Evolutionary conservation across 2,888 invertebrate genomes (phyloP).

Genomic region (Melanophora roralis): DNA sequence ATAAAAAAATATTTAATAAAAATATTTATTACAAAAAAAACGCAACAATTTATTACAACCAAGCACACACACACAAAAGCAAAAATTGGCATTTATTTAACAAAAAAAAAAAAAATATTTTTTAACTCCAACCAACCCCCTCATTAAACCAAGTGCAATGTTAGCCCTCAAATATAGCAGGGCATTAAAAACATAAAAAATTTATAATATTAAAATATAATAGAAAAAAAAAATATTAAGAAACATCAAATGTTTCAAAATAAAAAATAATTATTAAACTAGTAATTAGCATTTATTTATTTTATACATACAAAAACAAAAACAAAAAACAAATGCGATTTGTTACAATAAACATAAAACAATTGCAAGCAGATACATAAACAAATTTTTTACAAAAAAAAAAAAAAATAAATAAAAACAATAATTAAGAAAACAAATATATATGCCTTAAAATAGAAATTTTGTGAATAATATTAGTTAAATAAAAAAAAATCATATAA

Average conservation of each 20-base stretch:
- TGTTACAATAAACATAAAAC: conserved; percentile 29
- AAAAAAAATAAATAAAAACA: conserved; percentile 28
- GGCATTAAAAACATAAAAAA: conserved; percentile 49
- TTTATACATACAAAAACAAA: conserved; percentile 43
- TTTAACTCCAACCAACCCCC: conserved; percentile 34
- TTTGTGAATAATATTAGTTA: conserved; percentile 48
- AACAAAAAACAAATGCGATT: conserved; percentile 54
- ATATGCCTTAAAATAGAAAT: conserved; percentile 59
- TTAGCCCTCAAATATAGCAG: conserved; percentile 45
- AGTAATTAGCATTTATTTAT: conserved; percentile 60
- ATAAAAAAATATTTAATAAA: conserved; percentile 32
- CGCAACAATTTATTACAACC: conserved; percentile 48
- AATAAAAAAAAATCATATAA: conserved; percentile 15
- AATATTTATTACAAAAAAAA: conserved; percentile 31
- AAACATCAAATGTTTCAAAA: conserved; percentile 61
- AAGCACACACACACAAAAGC: conserved; percentile 24
- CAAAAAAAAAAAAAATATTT: conserved; percentile 9
- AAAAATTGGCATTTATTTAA: conserved; percentile 51
- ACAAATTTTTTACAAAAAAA: conserved; percentile 31
- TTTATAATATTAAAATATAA: conserved; percentile 39
- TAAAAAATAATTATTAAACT: conserved; percentile 29
- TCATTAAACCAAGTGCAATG: conserved; percentile 59
- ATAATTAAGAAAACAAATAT: conserved; percentile 23
- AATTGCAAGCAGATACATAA: conserved; percentile 8
- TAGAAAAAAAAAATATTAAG: conserved; percentile 35